Evolutionary conservation across 1,140 invertebrate genomes (phyloP), one percentile per base, ranked within the genome.

Genomic region (Heliconius eleuchia): DNA sequence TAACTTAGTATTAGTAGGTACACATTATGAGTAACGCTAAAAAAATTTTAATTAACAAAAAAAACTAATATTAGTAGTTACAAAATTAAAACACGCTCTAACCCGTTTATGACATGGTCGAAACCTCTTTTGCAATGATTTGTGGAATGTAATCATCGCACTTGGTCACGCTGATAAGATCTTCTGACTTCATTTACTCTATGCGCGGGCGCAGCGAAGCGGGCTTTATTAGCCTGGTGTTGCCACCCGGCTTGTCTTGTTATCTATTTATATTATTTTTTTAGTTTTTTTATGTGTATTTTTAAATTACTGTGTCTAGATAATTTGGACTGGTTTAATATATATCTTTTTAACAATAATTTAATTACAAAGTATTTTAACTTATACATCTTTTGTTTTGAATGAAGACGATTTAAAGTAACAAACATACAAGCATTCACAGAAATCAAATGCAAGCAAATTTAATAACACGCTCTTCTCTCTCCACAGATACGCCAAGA

Each of bases 401-500:
- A 42, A 1, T 9, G 42, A 9, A 42, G 3, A 11, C 1, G 42
- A 46, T 46, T 46, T 46, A 46, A 46, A 46, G 42, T 11, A 46
- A 57, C 55, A 7, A 57, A 57, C 55, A 57, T 6, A 34, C 34
- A 34, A 34, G 8, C 6, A 7, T 7, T 37, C 1, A 6, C n/a
- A 60, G 0, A 27, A 7, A 37, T 71, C 6, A 19, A 16, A 19
- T 52, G 18, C 50, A 52, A 19, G 50, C n/a, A 13, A 72, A 39
- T 39, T 46, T 78, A 78, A 34, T 78, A 52, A 77, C 76, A 71
- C 5, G 6, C n/a, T 71, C 79, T 92, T 92, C 95, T 96, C 95
- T 95, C 95, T 95, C 97, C 97, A 90, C 97, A 99, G 98, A 99
- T 99, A 96, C 97, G 98, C 95, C 97, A 98, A 97, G 98, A 99